A percentile compares a stretch with the other conserved stretches of the same genome.
phyloP scores from a whole-genome alignment of 1,140 invertebrate species.

The Battus philenor region DNA sequence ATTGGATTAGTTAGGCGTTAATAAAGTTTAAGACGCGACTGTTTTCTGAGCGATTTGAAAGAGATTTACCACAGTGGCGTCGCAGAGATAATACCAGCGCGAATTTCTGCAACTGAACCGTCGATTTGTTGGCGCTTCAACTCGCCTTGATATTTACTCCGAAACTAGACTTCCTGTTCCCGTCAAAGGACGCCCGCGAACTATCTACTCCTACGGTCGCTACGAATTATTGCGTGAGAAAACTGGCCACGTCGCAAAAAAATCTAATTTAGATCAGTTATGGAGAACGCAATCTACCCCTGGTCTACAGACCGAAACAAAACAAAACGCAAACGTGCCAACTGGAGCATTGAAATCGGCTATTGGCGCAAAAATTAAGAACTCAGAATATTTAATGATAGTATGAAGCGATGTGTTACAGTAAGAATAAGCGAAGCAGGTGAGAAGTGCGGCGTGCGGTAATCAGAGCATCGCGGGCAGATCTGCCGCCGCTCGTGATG shows the following conservation, averaged over 20 bases:
- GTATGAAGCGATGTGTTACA: conserved; percentile 14
- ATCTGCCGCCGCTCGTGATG: conserved; percentile 29
- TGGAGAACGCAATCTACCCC: conserved; percentile 16
- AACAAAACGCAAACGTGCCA: conserved; percentile 36
- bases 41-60: no score
- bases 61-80: no score
- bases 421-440: conserved; percentile 25
- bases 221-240: neutral
- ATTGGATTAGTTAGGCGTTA: no score
- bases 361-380: conserved; percentile 36
- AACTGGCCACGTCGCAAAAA: no score
- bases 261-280: conserved; percentile 4
- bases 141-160: conserved; percentile 67
- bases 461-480: conserved; percentile 56
- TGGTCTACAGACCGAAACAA: conserved; percentile 30
- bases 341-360: conserved; percentile 51
- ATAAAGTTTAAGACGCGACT: no score
- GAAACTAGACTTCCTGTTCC: conserved; percentile 57
- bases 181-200: conserved; percentile 39
- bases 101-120: conserved; percentile 20
- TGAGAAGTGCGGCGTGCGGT: conserved; percentile 28
- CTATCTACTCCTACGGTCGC: conserved; percentile 16
- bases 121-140: conserved; percentile 26
- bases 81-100: no score
- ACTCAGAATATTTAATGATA: conserved; percentile 27